Evolutionary conservation across 1,140 invertebrate species (phyloP).

Genomic region (Dreissena polymorpha): DNA sequence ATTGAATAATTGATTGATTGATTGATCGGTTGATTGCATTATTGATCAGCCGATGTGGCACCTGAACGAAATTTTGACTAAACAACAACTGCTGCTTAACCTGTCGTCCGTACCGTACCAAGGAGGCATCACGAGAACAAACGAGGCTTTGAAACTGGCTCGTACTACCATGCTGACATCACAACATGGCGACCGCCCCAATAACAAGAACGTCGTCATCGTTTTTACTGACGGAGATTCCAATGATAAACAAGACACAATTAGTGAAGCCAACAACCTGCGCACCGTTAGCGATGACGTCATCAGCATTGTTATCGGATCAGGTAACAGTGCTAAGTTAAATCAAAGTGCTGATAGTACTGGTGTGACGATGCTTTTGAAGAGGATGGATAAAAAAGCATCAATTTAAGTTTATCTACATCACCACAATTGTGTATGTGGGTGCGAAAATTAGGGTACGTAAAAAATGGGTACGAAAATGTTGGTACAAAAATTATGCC

Average conservation of each 20-base stretch:
- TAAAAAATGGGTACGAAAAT: too few species aligned
- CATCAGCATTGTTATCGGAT: conserved; percentile 37
- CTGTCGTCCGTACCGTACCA: conserved; percentile 60
- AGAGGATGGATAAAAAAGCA: too few species aligned
- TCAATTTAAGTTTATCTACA: too few species aligned
- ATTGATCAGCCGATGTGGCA: conserved; percentile 52
- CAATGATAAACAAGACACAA: conserved; percentile 44
- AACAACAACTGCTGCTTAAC: conserved; percentile 38
- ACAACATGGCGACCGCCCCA: conserved; percentile 61
- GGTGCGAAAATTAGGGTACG: too few species aligned
- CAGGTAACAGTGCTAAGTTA: conserved; percentile 5
- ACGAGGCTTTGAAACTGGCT: conserved; percentile 59
- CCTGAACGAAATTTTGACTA: conserved; percentile 51
- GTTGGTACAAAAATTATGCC: too few species aligned
- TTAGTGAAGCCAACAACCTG: conserved; percentile 28
- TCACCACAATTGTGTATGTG: too few species aligned
- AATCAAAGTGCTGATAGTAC: too few species aligned
- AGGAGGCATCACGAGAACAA: conserved; percentile 62
- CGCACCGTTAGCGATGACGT: conserved; percentile 23
- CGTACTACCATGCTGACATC: conserved; percentile 57
- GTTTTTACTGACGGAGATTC: conserved; percentile 65
- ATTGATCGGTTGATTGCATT: too few species aligned
- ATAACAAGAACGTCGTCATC: conserved; percentile 59
- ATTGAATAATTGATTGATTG: not conserved
- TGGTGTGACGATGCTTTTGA: too few species aligned